Evolutionary conservation across 2,113 vertebrate species (phyloP), one percentile per base, ranked within the genome.

Genomic region (Cranoglanis bouderius): DNA sequence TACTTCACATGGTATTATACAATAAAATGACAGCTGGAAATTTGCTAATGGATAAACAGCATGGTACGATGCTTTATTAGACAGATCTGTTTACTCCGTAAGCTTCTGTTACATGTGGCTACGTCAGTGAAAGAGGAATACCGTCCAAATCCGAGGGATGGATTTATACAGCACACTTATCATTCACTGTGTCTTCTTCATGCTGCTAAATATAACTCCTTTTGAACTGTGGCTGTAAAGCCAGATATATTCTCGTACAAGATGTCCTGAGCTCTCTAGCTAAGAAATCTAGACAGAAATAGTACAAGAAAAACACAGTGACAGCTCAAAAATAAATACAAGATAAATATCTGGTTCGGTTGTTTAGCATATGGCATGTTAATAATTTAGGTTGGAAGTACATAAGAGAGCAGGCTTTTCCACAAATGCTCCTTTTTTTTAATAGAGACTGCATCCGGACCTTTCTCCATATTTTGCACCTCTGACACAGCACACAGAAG

Each of bases 201-300:
- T 88, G 82, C 32, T 86, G 61, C 77, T 88, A 88, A 89, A 89
- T 90, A 90, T 90, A 90, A 61, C 85, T 84, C 61, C 82, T 86
- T 88, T 89, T 85, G 78, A 77, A 89, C 78, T 63, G 80, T 3
- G 77, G 46, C 74, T 83, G 40, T 80, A 85, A 84, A 88, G 38
- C 59, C 72, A 80, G 55, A 65, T 65, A 88, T 88, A 88, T 85
- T 88, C 72, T 78, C 26, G 74, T 67, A 85, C 88, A 88, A 65
- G 88, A 85, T 89, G 88, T 89, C 83, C 88, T 53, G 46, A 80
- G 88, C 2, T 18, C 46, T 85, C 43, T n/a, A n/a, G 67, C n/a
- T 84, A 63, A 53, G 65, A 49, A 72, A 61, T 26, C 46, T 35
- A 53, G 43, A 51, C 72, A 78, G 72, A 46, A 86, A 55, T 40